Conservation (phyloP, 2,113 vertebrate genomes). For the Orientallactaga bullata region DNA sequence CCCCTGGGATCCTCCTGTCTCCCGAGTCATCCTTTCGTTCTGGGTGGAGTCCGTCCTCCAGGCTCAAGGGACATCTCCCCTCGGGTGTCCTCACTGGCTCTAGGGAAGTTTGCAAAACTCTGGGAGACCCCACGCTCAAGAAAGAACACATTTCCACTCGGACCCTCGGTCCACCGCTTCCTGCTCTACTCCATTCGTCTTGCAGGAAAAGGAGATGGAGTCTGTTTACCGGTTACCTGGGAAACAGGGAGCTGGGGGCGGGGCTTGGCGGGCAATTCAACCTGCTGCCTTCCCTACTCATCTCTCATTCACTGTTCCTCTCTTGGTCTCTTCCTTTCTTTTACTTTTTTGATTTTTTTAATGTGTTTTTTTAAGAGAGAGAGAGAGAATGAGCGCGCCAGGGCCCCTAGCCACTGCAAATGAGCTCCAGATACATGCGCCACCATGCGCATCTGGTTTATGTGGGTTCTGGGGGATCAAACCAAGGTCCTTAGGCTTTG, state of each 20-base stretch:
- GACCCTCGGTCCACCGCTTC: neutral
- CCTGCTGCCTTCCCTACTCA: rapidly evolving
- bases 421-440: too few relatives aligned
- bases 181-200: neutral
- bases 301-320: rapidly evolving
- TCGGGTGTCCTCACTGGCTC: neutral
- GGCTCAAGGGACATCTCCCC: neutral
- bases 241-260: slow-evolving; percentile 70
- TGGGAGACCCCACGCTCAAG: neutral
- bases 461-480: too few relatives aligned
- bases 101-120: neutral
- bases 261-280: neutral
- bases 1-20: neutral
- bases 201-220: rapidly evolving
- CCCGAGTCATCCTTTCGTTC: slow-evolving; percentile 16
- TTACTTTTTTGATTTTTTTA: too few relatives aligned
- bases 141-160: neutral
- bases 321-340: rapidly evolving
- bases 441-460: too few relatives aligned
- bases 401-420: too few relatives aligned
- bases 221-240: slow-evolving; percentile 80
- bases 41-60: neutral
- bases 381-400: too few relatives aligned
- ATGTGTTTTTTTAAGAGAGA: too few relatives aligned
- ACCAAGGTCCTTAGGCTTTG: too few relatives aligned